Conservation (phyloP, 1,140 invertebrate species). For the Ceratosolen fusciceps region DNA sequence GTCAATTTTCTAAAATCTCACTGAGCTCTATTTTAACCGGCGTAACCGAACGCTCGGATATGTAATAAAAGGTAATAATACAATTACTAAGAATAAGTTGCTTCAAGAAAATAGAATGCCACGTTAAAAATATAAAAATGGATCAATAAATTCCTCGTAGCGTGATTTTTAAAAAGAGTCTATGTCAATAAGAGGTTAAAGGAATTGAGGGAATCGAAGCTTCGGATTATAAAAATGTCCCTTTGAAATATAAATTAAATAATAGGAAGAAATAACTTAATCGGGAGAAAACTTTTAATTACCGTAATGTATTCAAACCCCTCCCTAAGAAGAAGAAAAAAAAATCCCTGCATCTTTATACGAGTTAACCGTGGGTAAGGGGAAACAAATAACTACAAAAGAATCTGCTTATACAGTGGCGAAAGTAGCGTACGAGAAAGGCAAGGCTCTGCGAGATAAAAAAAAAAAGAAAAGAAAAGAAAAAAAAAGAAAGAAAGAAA, state of each 20-base stretch:
- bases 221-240: neutral
- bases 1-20: too few relatives aligned
- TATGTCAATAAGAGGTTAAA: too few relatives aligned
- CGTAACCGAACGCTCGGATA: too few relatives aligned
- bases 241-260: too few relatives aligned
- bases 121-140: too few relatives aligned
- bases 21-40: too few relatives aligned
- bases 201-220: too few relatives aligned
- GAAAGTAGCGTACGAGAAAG: slow-evolving; percentile 33
- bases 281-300: slow-evolving; percentile 6
- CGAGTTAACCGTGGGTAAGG: neutral
- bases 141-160: too few relatives aligned
- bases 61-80: too few relatives aligned
- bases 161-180: too few relatives aligned
- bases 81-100: too few relatives aligned
- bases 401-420: slow-evolving; percentile 52
- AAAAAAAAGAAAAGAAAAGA: neutral
- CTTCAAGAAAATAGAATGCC: too few relatives aligned
- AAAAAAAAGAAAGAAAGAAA: slow-evolving; percentile 57
- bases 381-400: slow-evolving; percentile 50
- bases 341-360: slow-evolving; percentile 41
- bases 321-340: neutral
- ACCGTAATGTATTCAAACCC: neutral
- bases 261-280: neutral
- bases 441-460: slow-evolving; percentile 27